Percentiles rank a stretch among this genome's conserved stretches.
phyloP scores from a whole-genome alignment of 2,888 invertebrate species.

The Petrolisthes cinctipes region DNA sequence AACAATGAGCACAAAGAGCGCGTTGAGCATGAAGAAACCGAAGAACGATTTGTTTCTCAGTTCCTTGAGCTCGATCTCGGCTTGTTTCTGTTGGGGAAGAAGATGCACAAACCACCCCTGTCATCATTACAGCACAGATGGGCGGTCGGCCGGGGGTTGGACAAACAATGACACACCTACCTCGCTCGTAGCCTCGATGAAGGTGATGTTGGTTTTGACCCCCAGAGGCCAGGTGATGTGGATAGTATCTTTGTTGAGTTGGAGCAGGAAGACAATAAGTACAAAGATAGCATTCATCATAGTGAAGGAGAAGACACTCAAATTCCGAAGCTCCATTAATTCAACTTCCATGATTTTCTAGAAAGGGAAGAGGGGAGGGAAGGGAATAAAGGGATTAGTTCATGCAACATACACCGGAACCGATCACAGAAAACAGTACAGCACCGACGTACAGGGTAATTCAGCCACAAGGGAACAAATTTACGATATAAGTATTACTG shows the following conservation, averaged over 20 bases:
- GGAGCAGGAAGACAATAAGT: conserved; percentile 73
- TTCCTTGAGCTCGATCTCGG: conserved; percentile 91
- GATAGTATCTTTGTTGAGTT: conserved; percentile 72
- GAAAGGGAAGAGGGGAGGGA: conserved; percentile 52
- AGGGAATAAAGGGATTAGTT: conserved; percentile 45
- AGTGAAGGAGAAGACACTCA: conserved; percentile 71
- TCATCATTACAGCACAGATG: conserved; percentile 9
- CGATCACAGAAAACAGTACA: background rate
- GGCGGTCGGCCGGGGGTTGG: background rate
- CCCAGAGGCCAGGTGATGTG: conserved; percentile 75
- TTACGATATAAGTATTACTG: no score
- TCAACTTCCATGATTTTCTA: conserved; percentile 67
- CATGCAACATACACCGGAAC: conserved; percentile 34
- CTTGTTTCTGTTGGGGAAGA: conserved; percentile 83
- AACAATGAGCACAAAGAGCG: conserved; percentile 97
- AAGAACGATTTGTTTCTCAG: conserved; percentile 95
- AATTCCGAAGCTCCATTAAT: conserved; percentile 72
- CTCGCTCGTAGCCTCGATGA: conserved; percentile 65
- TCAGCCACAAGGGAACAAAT: no score
- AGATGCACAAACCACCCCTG: conserved; percentile 29
- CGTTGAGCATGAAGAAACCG: conserved; percentile 98
- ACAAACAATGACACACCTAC: conserved; percentile 33
- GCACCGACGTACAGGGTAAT: no score
- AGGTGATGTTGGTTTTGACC: conserved; percentile 67
- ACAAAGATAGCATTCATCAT: conserved; percentile 75